phyloP scores from a whole-genome alignment of 2,113 vertebrate species.

The Odobenus rosmarus region DNA sequence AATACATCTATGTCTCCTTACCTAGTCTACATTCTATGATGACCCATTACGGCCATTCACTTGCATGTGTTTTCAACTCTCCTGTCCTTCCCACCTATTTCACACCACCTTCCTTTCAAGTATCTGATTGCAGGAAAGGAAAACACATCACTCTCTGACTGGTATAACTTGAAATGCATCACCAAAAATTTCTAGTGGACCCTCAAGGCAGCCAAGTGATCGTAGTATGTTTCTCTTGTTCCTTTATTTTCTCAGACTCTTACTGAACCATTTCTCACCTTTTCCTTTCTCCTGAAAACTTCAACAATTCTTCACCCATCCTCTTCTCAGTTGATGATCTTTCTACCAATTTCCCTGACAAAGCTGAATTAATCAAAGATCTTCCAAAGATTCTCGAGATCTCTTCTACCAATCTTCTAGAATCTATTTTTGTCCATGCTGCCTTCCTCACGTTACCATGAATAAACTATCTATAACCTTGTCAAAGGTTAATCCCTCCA shows the following conservation, averaged over 20 bases:
- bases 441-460: not conserved
- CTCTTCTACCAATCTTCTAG: not conserved
- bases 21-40: not conserved
- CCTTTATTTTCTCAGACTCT: not conserved
- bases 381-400: not conserved
- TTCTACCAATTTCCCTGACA: not conserved
- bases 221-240: not conserved
- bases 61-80: not conserved
- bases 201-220: too few species aligned
- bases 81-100: not conserved
- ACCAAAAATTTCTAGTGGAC: not conserved
- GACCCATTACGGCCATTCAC: too few species aligned
- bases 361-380: not conserved
- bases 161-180: not conserved
- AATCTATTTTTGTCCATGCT: not conserved
- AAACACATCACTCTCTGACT: not conserved
- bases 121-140: not conserved
- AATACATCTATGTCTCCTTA: not conserved
- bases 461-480: not conserved
- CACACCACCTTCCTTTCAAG: not conserved
- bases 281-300: not conserved
- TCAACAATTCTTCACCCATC: not conserved
- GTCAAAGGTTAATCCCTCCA: not conserved
- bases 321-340: not conserved
- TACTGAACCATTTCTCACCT: not conserved